phyloP scores from a whole-genome alignment of 2,888 invertebrate species.

The Coelinius sp. region DNA sequence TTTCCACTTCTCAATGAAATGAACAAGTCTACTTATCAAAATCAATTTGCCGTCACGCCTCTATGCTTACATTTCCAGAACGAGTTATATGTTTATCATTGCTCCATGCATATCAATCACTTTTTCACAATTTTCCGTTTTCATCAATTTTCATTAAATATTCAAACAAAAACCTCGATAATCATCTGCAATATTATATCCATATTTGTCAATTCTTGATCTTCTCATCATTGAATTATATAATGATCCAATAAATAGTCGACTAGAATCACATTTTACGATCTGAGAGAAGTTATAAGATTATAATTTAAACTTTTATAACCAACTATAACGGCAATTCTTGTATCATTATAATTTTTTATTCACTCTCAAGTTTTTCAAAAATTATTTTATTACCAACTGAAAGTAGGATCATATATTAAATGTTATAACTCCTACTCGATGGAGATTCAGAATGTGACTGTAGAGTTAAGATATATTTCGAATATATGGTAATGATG shows the following conservation, averaged over 20 bases:
- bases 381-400: slow-evolving; percentile 46
- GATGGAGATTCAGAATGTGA: slow-evolving; percentile 33
- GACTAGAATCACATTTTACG: slow-evolving; percentile 15
- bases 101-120: background rate
- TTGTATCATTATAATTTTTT: slow-evolving; percentile 38
- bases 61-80: background rate
- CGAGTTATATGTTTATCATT: background rate
- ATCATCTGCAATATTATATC: background rate
- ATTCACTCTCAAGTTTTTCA: slow-evolving; percentile 32
- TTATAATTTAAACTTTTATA: background rate
- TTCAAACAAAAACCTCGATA: background rate
- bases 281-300: background rate
- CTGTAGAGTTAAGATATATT: slow-evolving; percentile 51
- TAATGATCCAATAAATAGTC: background rate
- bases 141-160: background rate
- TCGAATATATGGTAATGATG: slow-evolving; percentile 52
- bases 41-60: background rate
- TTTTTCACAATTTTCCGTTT: background rate
- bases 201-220: background rate
- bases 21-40: background rate
- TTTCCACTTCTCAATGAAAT: background rate
- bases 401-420: slow-evolving; percentile 44
- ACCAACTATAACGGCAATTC: slow-evolving; percentile 16
- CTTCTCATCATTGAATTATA: background rate
- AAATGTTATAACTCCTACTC: slow-evolving; percentile 17